Evolutionary conservation across 2,888 invertebrate genomes (phyloP).

Genomic region (Neoitamus cyanurus): DNA sequence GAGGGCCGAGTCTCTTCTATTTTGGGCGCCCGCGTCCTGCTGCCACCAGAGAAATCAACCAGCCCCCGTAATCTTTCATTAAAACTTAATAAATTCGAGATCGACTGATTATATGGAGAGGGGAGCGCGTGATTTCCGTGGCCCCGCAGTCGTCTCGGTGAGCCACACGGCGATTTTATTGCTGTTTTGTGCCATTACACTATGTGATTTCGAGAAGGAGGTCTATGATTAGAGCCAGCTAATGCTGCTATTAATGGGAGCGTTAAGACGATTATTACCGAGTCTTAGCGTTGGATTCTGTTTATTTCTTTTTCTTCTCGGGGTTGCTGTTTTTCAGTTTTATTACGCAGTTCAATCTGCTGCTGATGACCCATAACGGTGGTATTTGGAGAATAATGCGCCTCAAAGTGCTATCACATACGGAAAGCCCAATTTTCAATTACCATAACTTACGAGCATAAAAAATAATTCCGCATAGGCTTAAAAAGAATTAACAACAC

Average conservation of each 20-base stretch:
- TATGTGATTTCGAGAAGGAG: slow-evolving; percentile 30
- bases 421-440: too few species aligned
- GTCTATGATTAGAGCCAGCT: slow-evolving; percentile 41
- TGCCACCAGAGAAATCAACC: not conserved
- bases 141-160: not conserved
- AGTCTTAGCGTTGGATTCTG: slow-evolving; percentile 20
- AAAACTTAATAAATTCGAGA: slow-evolving; percentile 47
- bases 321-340: not conserved
- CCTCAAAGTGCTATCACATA: not conserved
- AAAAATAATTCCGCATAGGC: too few species aligned
- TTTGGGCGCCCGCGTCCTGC: not conserved
- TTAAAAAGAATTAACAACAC: too few species aligned
- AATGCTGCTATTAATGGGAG: slow-evolving; percentile 44
- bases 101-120: slow-evolving; percentile 26
- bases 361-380: not conserved
- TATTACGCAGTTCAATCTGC: slow-evolving; percentile 3
- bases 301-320: not conserved
- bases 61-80: slow-evolving; percentile 44
- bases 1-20: not conserved
- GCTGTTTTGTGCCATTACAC: slow-evolving; percentile 38
- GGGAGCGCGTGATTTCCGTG: slow-evolving; percentile 15
- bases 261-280: slow-evolving; percentile 44
- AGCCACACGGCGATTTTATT: slow-evolving; percentile 30
- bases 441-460: too few species aligned
- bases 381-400: not conserved